Percentiles rank a stretch among this genome's conserved stretches.
Conservation (phyloP, 2,888 invertebrate species). For the Mechanitis messenoides region DNA sequence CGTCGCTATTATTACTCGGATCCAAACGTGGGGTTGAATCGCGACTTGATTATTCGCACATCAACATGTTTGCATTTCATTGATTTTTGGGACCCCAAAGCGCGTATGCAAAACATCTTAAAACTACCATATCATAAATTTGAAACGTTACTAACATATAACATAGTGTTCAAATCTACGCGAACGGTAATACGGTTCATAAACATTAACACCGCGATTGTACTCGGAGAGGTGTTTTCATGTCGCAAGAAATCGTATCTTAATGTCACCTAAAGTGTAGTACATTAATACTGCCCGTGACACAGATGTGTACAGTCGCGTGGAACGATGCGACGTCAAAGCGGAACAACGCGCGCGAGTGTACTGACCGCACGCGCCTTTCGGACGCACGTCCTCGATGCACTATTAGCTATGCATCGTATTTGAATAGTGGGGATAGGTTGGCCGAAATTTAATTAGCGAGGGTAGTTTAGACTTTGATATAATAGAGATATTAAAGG, state of each 20-base stretch:
- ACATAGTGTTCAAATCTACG: no score
- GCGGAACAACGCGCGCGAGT: slow-evolving; percentile 63
- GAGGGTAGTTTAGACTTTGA: slow-evolving; percentile 19
- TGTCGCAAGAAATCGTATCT: slow-evolving; percentile 18
- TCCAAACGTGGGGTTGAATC: slow-evolving; percentile 55
- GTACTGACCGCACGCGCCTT: slow-evolving; percentile 65
- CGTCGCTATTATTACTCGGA: slow-evolving; percentile 61
- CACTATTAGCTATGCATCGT: slow-evolving; percentile 50
- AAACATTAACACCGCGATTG: background rate
- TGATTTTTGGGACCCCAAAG: slow-evolving; percentile 51
- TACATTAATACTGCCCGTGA: slow-evolving; percentile 15
- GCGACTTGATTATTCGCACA: slow-evolving; percentile 69
- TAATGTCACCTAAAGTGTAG: slow-evolving; percentile 11
- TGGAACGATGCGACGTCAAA: slow-evolving; percentile 43
- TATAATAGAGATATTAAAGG: background rate
- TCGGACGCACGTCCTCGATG: slow-evolving; percentile 50
- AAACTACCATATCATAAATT: background rate
- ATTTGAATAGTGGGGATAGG: slow-evolving; percentile 60
- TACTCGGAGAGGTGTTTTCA: slow-evolving; percentile 4
- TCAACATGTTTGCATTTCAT: slow-evolving; percentile 70
- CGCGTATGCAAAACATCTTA: slow-evolving; percentile 20
- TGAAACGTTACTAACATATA: no score
- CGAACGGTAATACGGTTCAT: background rate
- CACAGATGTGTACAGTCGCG: slow-evolving; percentile 39
- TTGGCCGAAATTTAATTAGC: slow-evolving; percentile 28